Evolutionary conservation across 1,140 invertebrate species (phyloP).

Genomic region (Mactra quadrangularis): DNA sequence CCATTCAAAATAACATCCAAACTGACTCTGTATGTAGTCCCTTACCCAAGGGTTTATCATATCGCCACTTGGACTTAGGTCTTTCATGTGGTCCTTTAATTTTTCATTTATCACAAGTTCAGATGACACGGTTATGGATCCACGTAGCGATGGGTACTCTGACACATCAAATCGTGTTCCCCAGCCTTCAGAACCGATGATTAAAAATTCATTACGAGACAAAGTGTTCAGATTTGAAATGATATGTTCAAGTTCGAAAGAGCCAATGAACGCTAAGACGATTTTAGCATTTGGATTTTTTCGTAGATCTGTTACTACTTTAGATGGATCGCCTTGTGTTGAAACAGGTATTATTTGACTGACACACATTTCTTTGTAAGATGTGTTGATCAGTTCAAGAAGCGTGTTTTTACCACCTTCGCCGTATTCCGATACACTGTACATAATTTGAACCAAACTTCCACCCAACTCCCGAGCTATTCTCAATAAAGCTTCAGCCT

Average conservation of each 20-base stretch:
- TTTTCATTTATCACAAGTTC: slow-evolving; percentile 26
- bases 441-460: slow-evolving; percentile 33
- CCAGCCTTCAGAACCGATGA: slow-evolving; percentile 49
- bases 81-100: slow-evolving; percentile 29
- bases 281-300: slow-evolving; percentile 9
- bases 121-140: slow-evolving; percentile 22
- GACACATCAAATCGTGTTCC: slow-evolving; percentile 6
- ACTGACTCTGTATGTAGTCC: slow-evolving; percentile 18
- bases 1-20: slow-evolving; percentile 40
- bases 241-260: slow-evolving; percentile 15
- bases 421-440: slow-evolving; percentile 29
- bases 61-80: not conserved
- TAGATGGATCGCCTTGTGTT: not conserved
- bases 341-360: not conserved
- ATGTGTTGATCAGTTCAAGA: not conserved
- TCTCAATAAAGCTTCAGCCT: slow-evolving; percentile 18
- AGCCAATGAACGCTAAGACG: slow-evolving; percentile 35
- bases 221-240: slow-evolving; percentile 8
- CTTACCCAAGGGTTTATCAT: slow-evolving; percentile 16
- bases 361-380: slow-evolving; percentile 13
- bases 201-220: slow-evolving; percentile 25
- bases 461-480: slow-evolving; percentile 1
- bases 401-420: slow-evolving; percentile 20
- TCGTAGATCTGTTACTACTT: not conserved
- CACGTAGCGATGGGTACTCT: slow-evolving; percentile 1